Conservation (phyloP, 2,797 vertebrate species). For the Poecilia wingei region DNA sequence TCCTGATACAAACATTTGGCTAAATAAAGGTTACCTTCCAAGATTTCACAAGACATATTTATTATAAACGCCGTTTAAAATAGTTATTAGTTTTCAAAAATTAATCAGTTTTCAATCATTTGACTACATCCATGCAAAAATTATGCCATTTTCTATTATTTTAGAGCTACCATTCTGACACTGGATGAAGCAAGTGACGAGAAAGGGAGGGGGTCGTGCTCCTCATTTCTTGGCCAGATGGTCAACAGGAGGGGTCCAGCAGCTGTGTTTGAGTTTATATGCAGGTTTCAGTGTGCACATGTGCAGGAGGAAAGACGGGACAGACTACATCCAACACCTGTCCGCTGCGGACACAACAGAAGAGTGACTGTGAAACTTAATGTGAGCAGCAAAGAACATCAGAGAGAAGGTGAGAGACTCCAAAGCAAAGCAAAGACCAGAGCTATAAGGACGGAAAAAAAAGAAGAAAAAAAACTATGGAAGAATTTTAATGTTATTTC, state of each 20-base stretch:
- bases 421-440: not conserved
- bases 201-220: slow-evolving; percentile 3
- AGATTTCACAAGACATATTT: not conserved
- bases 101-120: not conserved
- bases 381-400: slow-evolving; percentile 32
- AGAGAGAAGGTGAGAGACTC: not conserved
- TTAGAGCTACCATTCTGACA: not conserved
- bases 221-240: slow-evolving; percentile 74
- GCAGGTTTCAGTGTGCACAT: slow-evolving; percentile 12
- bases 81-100: not conserved
- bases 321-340: slow-evolving; percentile 72
- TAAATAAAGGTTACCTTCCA: not conserved
- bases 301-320: slow-evolving; percentile 26
- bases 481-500: not conserved
- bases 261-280: slow-evolving; percentile 58
- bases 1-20: not conserved
- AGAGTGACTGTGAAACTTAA: slow-evolving; percentile 34
- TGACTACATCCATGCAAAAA: not conserved
- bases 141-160: not conserved
- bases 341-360: slow-evolving; percentile 64
- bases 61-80: not conserved
- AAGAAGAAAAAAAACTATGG: not conserved
- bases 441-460: not conserved
- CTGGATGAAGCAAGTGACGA: not conserved
- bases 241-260: slow-evolving; percentile 78